phyloP scores from a whole-genome alignment of 2,888 invertebrate species.

The Dolichopus griseipennis region DNA sequence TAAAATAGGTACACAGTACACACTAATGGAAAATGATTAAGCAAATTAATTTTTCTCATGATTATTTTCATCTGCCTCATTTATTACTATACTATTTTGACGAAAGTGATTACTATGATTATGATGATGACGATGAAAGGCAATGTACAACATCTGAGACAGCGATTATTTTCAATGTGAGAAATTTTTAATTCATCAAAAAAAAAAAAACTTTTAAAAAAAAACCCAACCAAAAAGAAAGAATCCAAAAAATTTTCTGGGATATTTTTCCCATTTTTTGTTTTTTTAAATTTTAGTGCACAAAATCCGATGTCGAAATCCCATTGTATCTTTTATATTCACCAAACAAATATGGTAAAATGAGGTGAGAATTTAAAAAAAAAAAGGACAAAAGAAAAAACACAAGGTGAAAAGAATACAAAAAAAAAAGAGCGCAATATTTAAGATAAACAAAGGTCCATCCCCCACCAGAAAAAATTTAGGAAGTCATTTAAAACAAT shows the following conservation, averaged over 20 bases:
- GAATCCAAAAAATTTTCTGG: neutral
- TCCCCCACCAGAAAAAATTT: neutral
- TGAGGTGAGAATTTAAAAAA: neutral
- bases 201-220: neutral
- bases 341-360: neutral
- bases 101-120: neutral
- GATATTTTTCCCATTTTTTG: too few relatives aligned
- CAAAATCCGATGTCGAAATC: neutral
- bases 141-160: neutral
- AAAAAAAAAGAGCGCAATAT: neutral
- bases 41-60: neutral
- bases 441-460: neutral
- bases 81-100: neutral
- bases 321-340: neutral
- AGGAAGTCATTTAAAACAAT: conserved; percentile 4
- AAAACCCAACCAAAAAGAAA: neutral
- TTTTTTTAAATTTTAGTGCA: neutral
- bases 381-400: neutral
- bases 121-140: neutral
- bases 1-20: too few relatives aligned
- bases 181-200: too few relatives aligned
- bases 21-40: neutral
- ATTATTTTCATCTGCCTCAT: neutral
- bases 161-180: neutral
- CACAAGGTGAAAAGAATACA: neutral